Evolutionary conservation across 2,797 vertebrate species (phyloP), one percentile per base, ranked within the genome.

Genomic region (Spheniscus humboldti): DNA sequence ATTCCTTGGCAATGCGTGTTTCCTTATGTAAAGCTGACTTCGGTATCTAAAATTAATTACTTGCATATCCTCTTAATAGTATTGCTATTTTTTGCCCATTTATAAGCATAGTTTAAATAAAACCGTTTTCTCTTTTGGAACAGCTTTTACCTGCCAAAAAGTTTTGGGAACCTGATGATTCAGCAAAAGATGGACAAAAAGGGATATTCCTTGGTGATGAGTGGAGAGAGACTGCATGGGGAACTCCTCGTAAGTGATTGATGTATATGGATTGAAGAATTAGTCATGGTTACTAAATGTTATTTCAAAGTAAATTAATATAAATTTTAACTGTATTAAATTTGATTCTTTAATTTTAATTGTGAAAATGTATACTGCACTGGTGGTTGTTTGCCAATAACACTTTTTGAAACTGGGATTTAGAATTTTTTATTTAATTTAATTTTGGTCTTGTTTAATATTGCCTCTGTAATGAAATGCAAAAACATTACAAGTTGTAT

Each of bases 141-240:
- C 95, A 99, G 99, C 99, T 99, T 97, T 98, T 99, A 97, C 99
- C 99, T 94, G 98, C 99, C 85, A 99, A 99, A 98, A 99, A 99
- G 96, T 99, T 99, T 97, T 99, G 99, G 99, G 99, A 99, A 98
- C 99, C 99, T 93, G 99, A 99, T 98, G 99, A 99, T 97, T 97
- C 99, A 97, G 98, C 99, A 97, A 99, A 99, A 98, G 99, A 99
- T 98, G 99, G 99, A 97, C 99, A 99, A 97, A 99, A 99, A 99
- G 99, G 99, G 96, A 99, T 99, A 98, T 99, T 99, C 96, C 99
- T 99, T 97, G 99, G 99, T 97, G 99, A 99, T 91, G 99, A 99
- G 97, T 99, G 99, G 99, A 98, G 99, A 98, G 99, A 99, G 94
- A 99, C 98, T 97, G 98, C 99, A 45, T 99, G 99, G 99, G 99